Base-by-base conservation (phyloP, 2,797 vertebrate genomes). In the Dermochelys coriacea region DNA sequence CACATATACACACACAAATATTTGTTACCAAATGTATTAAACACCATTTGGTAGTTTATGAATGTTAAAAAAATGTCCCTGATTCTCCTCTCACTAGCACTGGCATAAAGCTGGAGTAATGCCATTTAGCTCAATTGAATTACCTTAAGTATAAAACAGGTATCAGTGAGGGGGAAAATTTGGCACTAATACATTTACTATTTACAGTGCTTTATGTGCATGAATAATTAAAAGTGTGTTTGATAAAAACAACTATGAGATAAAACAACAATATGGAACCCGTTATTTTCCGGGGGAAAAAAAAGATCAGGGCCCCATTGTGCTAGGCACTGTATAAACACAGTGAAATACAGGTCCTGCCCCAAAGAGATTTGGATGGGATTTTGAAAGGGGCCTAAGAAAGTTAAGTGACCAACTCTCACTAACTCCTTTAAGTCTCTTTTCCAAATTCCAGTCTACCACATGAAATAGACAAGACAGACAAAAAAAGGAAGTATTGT, bases 181-280 rank as follows among this genome's bases (percentile, higher is more conserved):
- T 83, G n/a, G 89, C 84, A 37, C 86, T 93, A 59, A 49, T 45
- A 91, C 88, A 89, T 54, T 50, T 90, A 90, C 1, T 90, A 52
- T 75, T 94, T 55, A 84, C 88, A 75, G 83, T 68, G 89, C 49
- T 57, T 93, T 57, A 47, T 29, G 21, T 51, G 51, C 80, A 90
- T 94, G 88, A 95, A 93, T 95, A 95, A 95, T 93, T 89, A 59
- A 92, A 88, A 88, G 74, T 47, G 61, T 21, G 79, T 96, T 87
- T 89, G 61, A 93, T 93, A 64, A 87, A 95, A 95, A 90, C 55
- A 87, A 87, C 93, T 87, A 87, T 31, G 61, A 93, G 27, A 93
- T 87, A 86, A 93, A 86, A 71, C 45, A 91, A 79, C 49, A 87
- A 80, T 12, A 15, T 59, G 37, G 23, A 93, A 27, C 34, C 18